Conservation (phyloP, 2,797 vertebrate species). For the Sitta carolinensis region DNA sequence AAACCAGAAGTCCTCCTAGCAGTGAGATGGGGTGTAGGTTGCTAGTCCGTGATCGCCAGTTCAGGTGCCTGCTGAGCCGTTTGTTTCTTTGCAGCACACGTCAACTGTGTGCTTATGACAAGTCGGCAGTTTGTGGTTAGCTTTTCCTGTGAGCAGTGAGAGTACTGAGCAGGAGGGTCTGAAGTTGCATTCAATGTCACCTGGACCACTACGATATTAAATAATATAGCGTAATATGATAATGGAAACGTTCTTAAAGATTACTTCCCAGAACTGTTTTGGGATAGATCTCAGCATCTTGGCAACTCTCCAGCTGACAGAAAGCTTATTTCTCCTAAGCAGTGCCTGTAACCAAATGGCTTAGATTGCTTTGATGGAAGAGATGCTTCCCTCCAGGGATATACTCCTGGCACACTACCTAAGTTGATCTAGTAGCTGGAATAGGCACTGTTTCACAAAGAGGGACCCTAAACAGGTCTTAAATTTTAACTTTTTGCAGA, state of each 20-base stretch:
- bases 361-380: slow-evolving; percentile 49
- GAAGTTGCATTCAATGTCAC: not conserved
- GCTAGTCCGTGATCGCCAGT: not conserved
- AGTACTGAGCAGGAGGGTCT: not conserved
- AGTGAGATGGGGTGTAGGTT: rapidly evolving
- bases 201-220: not conserved
- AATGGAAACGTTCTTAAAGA: slow-evolving; percentile 46
- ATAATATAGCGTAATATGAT: slow-evolving; percentile 13
- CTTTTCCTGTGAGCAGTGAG: slow-evolving; percentile 46
- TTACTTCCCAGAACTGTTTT: slow-evolving; percentile 56
- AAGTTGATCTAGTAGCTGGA: not conserved
- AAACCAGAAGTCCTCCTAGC: not conserved
- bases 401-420: not conserved
- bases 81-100: not conserved
- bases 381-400: not conserved
- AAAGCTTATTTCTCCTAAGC: slow-evolving; percentile 45
- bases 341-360: slow-evolving; percentile 44
- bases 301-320: slow-evolving; percentile 37
- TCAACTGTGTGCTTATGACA: not conserved
- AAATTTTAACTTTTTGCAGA: not conserved
- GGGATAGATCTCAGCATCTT: slow-evolving; percentile 39
- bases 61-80: not conserved
- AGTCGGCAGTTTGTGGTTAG: slow-evolving; percentile 34
- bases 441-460: not conserved
- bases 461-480: not conserved